Conservation (phyloP, 2,888 invertebrate species). For the Cordilura impudica region DNA sequence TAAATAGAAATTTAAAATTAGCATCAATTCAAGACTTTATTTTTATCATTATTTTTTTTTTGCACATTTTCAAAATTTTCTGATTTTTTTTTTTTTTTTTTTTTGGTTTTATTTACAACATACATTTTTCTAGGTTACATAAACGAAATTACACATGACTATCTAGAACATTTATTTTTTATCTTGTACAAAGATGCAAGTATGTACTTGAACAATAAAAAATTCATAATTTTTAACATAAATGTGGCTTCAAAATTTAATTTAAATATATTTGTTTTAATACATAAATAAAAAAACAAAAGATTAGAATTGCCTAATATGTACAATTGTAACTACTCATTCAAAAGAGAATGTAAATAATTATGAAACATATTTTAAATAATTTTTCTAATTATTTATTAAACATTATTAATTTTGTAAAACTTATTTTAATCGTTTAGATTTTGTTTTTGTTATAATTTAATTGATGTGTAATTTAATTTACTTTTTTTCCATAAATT, state of each 20-base stretch:
- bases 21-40: no score
- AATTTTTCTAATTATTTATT: not conserved
- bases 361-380: no score
- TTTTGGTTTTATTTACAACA: not conserved
- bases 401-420: not conserved
- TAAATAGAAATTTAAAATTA: no score
- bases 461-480: not conserved
- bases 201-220: conserved; percentile 20
- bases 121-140: conserved; percentile 18
- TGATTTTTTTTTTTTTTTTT: not conserved
- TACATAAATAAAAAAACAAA: not conserved
- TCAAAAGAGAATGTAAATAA: no score
- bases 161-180: conserved; percentile 36
- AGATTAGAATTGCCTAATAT: not conserved
- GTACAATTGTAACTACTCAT: not conserved
- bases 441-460: not conserved
- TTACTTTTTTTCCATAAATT: not conserved
- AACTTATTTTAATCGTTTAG: not conserved
- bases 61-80: not conserved
- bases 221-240: no score
- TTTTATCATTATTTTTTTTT: not conserved
- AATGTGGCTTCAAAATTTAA: conserved; percentile 3
- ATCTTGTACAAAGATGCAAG: conserved; percentile 40
- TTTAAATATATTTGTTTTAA: no score
- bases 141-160: conserved; percentile 21